Percentiles rank a stretch among this genome's conserved stretches.
Conservation (phyloP, 2,888 invertebrate species). For the Chloroclysta siterata region DNA sequence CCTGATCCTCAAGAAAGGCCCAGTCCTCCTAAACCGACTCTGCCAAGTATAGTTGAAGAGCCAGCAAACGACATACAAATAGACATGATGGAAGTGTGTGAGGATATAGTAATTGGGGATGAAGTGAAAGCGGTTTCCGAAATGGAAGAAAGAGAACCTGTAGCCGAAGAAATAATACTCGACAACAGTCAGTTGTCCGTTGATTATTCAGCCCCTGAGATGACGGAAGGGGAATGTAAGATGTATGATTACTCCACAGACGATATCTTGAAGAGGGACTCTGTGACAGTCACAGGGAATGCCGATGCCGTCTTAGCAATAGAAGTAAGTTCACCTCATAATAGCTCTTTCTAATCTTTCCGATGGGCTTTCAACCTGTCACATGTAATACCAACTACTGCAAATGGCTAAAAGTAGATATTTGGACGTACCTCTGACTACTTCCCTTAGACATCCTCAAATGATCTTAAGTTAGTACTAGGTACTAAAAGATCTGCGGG, state of each 20-base stretch:
- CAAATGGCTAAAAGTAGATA: too few relatives aligned
- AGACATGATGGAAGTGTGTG: conserved; percentile 80
- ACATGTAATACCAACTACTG: neutral
- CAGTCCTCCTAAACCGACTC: conserved; percentile 3
- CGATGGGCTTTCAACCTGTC: too few relatives aligned
- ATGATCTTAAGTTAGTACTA: too few relatives aligned
- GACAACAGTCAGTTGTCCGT: conserved; percentile 72
- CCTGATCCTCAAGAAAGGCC: conserved; percentile 2
- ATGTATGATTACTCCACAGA: conserved; percentile 74
- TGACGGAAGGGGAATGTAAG: conserved; percentile 58
- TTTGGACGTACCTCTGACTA: too few relatives aligned
- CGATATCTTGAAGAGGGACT: conserved; percentile 68
- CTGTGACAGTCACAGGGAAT: conserved; percentile 68
- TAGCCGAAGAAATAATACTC: conserved; percentile 71
- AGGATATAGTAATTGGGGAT: conserved; percentile 76
- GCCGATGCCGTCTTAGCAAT: conserved; percentile 77
- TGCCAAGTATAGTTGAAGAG: conserved; percentile 41
- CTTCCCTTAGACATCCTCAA: too few relatives aligned
- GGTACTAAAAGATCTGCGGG: too few relatives aligned
- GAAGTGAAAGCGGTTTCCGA: conserved; percentile 66
- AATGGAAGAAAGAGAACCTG: conserved; percentile 48
- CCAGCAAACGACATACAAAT: conserved; percentile 67
- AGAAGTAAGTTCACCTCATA: conserved; percentile 60
- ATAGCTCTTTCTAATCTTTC: neutral
- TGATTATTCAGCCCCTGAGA: conserved; percentile 51